Base-by-base conservation (phyloP, 2,797 vertebrate genomes). In the Spatula versicolor region DNA sequence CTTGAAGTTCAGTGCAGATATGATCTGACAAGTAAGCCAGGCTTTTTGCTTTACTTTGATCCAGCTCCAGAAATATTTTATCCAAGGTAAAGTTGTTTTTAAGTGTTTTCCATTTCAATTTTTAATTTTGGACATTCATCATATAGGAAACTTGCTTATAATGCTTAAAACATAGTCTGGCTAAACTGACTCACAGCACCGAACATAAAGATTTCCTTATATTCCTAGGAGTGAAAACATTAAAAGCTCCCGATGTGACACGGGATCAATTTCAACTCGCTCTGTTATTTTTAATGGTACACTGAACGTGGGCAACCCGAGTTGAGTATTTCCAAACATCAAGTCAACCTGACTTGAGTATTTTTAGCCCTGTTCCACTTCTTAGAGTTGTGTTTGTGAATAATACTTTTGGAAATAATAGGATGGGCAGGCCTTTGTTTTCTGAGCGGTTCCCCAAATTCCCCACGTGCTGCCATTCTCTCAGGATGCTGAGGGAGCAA, bases 31-130 rank as follows among this genome's bases (percentile, higher is more conserved):
- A 94, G 95, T 66, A 71, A 93, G 92, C 96, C 95, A 95, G 91
- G 92, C 88, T 96, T 88, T 91, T 94, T 69, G 68, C 79, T 97
- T 94, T 22, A 41, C 97, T 97, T 97, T 97, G 97, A 96, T 96
- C 95, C 78, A 45, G 85, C 78, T 96, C 97, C 96, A 97, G 92
- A 96, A 97, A 96, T 96, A 95, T 96, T 96, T 96, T 94, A 96
- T 94, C 92, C 93, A 95, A 97, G 93, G 90, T 91, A 85, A 92
- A 92, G 95, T 95, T 92, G 93, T 60, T 92, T 97, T 95, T 93
- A 97, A 95, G 88, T 72, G 90, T 96, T 96, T 96, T 96, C 92
- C 92, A 96, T 93, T 86, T 87, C 64, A 79, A 81, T 92, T 97
- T 86, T 96, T 88, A 75, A 90, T 92, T 92, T 93, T 64, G 89